Evolutionary conservation across 2,113 vertebrate genomes (phyloP), one percentile per base, ranked within the genome.

Genomic region (Vulpes vulpes): DNA sequence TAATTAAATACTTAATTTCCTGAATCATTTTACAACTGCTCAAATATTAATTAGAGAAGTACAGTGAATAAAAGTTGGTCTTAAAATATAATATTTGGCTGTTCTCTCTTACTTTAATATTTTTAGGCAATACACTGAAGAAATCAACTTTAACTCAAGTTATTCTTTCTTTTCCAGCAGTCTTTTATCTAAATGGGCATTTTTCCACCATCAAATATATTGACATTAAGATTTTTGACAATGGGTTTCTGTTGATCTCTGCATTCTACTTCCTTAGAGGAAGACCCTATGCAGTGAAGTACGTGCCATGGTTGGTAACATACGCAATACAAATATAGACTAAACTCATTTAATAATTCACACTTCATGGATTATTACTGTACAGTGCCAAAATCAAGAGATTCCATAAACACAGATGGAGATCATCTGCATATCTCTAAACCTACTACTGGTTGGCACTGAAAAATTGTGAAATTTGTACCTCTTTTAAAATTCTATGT

Each of bases 1-100:
- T 92, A 89, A 65, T 91, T 93, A 94, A 84, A n/a, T 62, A 64
- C 51, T 89, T 65, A 89, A 86, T 94, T 95, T 90, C 65, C 6
- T 78, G 57, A 88, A 94, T 93, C 16, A 93, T 3, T 86, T 91
- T 35, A 84, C 27, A 71, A 76, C 27, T 74, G 11, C 1, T 22
- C 69, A 32, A 94, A 55, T 59, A 89, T 69, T 89, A 97, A 95
- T 83, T 55, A 92, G 62, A 89, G 32, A 38, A 74, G 23, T n/a
- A 27, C 9, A 80, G 38, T n/a, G 32, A 57, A 73, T 27, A 78
- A 74, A 80, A 65, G 9, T 55, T 96, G 51, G 5, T 94, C 20
- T 97, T 95, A 86, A 85, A 95, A 81, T 49, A 27, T 57, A 74
- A 32, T 80, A 96, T 73, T 95, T 38, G 3, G 11, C 64, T 91